Conservation (phyloP, 2,797 vertebrate genomes). For the Siniperca obscura region DNA sequence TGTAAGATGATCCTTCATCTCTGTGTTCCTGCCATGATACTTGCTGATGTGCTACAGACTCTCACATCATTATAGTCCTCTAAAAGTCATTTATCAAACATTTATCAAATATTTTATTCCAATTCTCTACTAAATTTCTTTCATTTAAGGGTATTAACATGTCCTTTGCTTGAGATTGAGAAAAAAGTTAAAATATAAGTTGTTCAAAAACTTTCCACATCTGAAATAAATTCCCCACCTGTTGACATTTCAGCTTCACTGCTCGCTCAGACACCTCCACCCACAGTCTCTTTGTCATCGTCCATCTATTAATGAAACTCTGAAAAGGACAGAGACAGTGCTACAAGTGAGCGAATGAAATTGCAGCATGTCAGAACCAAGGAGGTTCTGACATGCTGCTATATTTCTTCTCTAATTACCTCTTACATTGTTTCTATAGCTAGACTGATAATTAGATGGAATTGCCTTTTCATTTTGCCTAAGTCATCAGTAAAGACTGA, state of each 20-base stretch:
- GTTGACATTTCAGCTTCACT: background rate
- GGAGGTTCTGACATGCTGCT: too few species aligned
- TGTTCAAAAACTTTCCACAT: background rate
- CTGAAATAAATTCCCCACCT: background rate
- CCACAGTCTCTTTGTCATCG: background rate
- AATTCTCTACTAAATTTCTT: too few species aligned
- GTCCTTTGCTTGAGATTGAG: background rate
- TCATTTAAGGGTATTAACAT: background rate
- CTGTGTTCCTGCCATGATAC: background rate
- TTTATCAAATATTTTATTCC: too few species aligned
- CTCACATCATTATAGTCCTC: background rate
- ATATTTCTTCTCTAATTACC: background rate
- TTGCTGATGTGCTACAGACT: background rate
- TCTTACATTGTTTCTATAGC: background rate
- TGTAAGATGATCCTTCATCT: background rate
- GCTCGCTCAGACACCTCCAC: constrained; percentile 16
- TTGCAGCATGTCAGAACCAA: background rate
- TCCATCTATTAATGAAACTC: constrained; percentile 11
- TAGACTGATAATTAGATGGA: background rate
- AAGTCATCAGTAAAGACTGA: background rate
- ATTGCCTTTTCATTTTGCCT: background rate
- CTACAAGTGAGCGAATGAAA: background rate
- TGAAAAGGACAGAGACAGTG: background rate
- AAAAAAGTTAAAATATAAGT: background rate
- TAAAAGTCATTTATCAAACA: background rate